A percentile compares a stretch with the other conserved stretches of the same genome.
These are phyloP conservation scores for Maniola hyperantus DNA, from an alignment of 2,888 invertebrate genomes.

Conservation along the genomic window DNA sequence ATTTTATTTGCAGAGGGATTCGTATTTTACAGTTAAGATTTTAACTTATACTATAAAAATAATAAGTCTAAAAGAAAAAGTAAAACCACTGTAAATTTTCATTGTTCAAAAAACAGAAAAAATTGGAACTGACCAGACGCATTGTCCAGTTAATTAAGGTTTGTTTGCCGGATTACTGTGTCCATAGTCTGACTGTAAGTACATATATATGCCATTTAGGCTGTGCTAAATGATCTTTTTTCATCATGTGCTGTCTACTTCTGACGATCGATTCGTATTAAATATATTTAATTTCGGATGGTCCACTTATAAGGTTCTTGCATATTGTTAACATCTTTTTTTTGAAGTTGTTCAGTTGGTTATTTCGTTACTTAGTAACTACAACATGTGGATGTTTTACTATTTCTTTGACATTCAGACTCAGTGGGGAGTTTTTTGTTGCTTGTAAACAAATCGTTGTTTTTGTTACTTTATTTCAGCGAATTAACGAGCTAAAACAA, in stretches of 20 bases:
- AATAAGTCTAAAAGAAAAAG: no score
- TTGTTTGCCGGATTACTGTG: no score
- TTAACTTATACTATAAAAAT: no score
- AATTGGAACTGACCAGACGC: no score
- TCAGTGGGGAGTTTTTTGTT: not conserved
- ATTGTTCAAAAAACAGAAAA: no score
- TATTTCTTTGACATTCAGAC: no score
- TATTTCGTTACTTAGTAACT: not conserved
- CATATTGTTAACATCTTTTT: conserved; percentile 12
- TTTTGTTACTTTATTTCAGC: no score
- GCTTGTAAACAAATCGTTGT: not conserved
- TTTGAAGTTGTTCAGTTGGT: not conserved
- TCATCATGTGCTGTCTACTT: not conserved
- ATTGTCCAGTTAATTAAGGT: no score
- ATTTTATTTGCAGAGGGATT: conserved; percentile 32
- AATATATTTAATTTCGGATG: conserved; percentile 8
- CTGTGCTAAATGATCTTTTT: not conserved
- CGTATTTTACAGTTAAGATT: conserved; percentile 4
- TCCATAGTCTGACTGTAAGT: no score
- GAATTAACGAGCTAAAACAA: no score
- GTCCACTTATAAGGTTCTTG: not conserved
- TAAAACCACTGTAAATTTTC: no score
- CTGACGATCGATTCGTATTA: not conserved
- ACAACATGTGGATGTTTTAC: not conserved
- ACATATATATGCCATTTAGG: no score